Conservation (phyloP, 1,140 invertebrate species). For the Thaumatotibia leucotreta region DNA sequence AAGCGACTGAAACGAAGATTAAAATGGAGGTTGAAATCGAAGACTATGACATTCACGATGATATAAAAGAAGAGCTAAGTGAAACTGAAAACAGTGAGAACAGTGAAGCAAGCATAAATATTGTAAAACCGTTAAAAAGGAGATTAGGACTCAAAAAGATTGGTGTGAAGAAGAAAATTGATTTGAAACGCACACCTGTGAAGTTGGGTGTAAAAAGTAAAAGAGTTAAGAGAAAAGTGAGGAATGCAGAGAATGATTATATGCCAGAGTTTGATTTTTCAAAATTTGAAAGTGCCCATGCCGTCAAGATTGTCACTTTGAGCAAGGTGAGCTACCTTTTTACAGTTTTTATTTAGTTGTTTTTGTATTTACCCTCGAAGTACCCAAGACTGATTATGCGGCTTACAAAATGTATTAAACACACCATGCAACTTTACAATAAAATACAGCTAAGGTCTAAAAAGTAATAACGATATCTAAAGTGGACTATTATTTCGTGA, state of each 20-base stretch:
- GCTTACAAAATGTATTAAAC: too few relatives aligned
- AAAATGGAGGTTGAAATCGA: background rate
- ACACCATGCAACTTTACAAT: too few relatives aligned
- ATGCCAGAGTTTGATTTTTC: background rate
- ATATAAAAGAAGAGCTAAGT: background rate
- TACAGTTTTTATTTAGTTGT: too few relatives aligned
- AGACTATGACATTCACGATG: background rate
- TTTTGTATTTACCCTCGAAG: too few relatives aligned
- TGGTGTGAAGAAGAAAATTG: background rate
- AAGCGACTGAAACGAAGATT: background rate
- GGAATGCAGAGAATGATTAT: background rate
- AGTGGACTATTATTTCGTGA: too few relatives aligned
- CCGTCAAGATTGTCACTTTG: background rate
- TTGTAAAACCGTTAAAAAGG: background rate
- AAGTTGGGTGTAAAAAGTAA: background rate
- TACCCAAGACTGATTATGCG: too few relatives aligned
- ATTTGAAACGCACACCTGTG: background rate
- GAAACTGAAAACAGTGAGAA: background rate
- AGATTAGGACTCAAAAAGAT: background rate
- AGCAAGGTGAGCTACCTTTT: background rate
- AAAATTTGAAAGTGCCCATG: background rate
- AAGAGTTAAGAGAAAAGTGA: background rate
- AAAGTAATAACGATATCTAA: too few relatives aligned
- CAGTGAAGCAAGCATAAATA: background rate
- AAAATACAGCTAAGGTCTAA: too few relatives aligned